Conservation (phyloP, 2,113 vertebrate genomes). For the Syrmaticus mikado region DNA sequence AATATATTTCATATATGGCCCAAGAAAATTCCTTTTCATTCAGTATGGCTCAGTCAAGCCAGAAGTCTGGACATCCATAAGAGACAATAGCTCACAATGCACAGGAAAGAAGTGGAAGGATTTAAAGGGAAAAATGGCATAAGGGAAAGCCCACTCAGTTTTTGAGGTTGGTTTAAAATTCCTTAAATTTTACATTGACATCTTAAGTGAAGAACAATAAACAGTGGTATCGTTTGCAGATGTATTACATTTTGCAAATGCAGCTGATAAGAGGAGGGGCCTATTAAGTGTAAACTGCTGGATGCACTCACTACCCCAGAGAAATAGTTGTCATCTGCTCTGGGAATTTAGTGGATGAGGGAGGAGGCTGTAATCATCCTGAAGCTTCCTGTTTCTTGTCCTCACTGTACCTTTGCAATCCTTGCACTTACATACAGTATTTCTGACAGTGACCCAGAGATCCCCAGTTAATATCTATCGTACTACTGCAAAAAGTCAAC, state of each 20-base stretch:
- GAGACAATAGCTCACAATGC: background rate
- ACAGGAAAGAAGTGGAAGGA: background rate
- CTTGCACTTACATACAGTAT: background rate
- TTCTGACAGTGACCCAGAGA: background rate
- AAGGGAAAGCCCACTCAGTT: background rate
- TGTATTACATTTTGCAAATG: background rate
- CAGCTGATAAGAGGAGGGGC: background rate
- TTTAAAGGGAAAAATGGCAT: background rate
- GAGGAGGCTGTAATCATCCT: background rate
- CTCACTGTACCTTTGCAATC: background rate
- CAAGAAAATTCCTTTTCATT: too few species aligned
- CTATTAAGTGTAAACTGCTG: background rate
- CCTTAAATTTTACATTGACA: background rate
- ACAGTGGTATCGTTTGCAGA: background rate
- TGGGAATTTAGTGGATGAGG: background rate
- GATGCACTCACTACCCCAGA: background rate
- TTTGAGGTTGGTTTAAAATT: background rate
- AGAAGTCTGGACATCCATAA: background rate
- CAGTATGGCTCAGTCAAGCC: too few species aligned
- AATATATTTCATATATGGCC: too few species aligned
- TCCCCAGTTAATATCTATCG: background rate
- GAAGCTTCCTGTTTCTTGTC: background rate
- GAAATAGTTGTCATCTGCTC: background rate
- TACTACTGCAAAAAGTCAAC: background rate
- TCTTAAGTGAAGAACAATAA: background rate